A percentile compares a stretch with the other conserved stretches of the same genome.
Evolutionary conservation across 53 echinoderm and acorn worm species (phyloP).

Genomic region (Mesocentrotus franciscanus): DNA sequence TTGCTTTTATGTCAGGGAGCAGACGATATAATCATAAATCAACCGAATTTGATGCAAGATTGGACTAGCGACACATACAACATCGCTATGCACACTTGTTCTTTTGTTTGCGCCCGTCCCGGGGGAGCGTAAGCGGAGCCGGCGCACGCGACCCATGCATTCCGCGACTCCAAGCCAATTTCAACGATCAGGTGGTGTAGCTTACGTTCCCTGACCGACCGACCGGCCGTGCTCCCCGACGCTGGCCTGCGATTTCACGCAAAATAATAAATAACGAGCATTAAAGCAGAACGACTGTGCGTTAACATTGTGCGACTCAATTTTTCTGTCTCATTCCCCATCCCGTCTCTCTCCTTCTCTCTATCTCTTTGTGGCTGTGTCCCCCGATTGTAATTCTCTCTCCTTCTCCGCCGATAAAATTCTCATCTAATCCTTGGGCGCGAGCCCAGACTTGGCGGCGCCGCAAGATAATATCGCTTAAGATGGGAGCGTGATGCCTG

Average conservation of each 20-base stretch:
- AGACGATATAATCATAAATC: constrained; percentile 50
- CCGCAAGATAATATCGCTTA: constrained; percentile 69
- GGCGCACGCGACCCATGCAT: constrained; percentile 62
- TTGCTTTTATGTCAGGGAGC: not conserved
- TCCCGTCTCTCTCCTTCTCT: constrained; percentile 12
- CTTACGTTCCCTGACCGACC: constrained; percentile 46
- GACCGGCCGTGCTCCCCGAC: constrained; percentile 46
- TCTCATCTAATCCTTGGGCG: constrained; percentile 60
- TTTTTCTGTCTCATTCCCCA: not conserved
- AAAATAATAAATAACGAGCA: constrained; percentile 65
- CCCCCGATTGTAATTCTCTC: constrained; percentile 42
- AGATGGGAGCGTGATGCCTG: constrained; percentile 50
- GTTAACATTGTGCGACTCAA: constrained; percentile 12
- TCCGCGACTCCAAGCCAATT: constrained; percentile 68
- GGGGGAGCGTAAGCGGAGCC: constrained; percentile 50
- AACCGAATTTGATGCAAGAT: constrained; percentile 43
- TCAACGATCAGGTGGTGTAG: constrained; percentile 39
- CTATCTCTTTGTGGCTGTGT: not conserved
- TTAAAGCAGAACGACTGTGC: constrained; percentile 59
- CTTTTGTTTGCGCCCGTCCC: constrained; percentile 63
- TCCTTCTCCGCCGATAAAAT: constrained; percentile 60
- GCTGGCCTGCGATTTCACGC: constrained; percentile 37
- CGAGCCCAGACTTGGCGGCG: constrained; percentile 53
- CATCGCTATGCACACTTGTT: constrained; percentile 57
- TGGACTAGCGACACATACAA: constrained; percentile 57